These are phyloP conservation scores for Musca domestica DNA, from an alignment of 1,140 invertebrate species.

Conservation along the genomic window DNA sequence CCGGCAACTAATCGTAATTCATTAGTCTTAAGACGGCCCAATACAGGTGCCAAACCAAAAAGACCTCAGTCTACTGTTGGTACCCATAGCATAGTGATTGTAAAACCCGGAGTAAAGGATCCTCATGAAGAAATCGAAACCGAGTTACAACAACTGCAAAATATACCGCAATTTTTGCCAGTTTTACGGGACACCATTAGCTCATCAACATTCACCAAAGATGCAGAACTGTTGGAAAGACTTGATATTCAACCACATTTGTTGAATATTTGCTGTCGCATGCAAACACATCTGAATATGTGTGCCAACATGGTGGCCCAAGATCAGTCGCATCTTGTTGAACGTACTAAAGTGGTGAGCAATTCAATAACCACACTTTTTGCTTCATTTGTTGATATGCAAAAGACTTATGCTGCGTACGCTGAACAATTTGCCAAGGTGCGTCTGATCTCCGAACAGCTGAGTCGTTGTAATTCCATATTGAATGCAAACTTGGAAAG, in stretches of 20 bases:
- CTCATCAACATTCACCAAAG: slow-evolving; percentile 73
- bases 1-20: slow-evolving; percentile 29
- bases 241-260: slow-evolving; percentile 60
- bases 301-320: slow-evolving; percentile 70
- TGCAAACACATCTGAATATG: slow-evolving; percentile 65
- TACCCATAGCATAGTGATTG: slow-evolving; percentile 77
- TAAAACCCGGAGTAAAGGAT: slow-evolving; percentile 68
- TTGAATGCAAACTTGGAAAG: slow-evolving; percentile 83
- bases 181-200: slow-evolving; percentile 88
- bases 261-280: slow-evolving; percentile 44
- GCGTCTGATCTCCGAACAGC: slow-evolving; percentile 71
- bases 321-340: slow-evolving; percentile 70
- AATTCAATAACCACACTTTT: slow-evolving; percentile 70
- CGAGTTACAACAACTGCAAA: slow-evolving; percentile 74
- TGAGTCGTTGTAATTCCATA: slow-evolving; percentile 77
- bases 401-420: slow-evolving; percentile 79
- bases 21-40: slow-evolving; percentile 37
- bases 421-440: slow-evolving; percentile 81
- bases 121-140: slow-evolving; percentile 72
- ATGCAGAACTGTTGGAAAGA: slow-evolving; percentile 85
- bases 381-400: slow-evolving; percentile 69
- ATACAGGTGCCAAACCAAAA: slow-evolving; percentile 42
- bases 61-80: slow-evolving; percentile 43
- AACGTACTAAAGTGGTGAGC: slow-evolving; percentile 73
- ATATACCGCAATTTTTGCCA: slow-evolving; percentile 87